Percentiles rank a stretch among this genome's conserved stretches.
Conservation (phyloP, 2,797 vertebrate species). For the Myotis pilosus region DNA sequence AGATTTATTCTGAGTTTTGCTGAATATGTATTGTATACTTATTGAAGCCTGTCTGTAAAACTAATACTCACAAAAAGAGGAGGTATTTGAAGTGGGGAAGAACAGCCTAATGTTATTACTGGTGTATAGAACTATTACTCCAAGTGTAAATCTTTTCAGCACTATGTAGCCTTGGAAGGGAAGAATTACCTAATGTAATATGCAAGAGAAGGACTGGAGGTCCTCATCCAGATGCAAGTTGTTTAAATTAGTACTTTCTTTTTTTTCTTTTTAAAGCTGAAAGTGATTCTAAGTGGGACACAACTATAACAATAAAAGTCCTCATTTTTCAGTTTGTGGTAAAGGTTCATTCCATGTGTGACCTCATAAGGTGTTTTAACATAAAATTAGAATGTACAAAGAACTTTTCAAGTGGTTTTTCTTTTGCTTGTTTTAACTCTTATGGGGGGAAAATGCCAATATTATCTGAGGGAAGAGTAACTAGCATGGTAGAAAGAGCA, state of each 20-base stretch:
- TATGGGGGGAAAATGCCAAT: background rate
- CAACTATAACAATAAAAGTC: slow-evolving; percentile 66
- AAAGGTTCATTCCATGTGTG: slow-evolving; percentile 53
- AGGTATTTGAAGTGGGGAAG: background rate
- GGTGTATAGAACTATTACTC: background rate
- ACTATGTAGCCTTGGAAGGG: background rate
- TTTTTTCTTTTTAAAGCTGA: slow-evolving; percentile 62
- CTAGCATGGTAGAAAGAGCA: background rate
- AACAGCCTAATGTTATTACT: background rate
- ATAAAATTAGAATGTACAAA: background rate
- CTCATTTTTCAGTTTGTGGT: slow-evolving; percentile 62
- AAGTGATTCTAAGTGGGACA: slow-evolving; percentile 73
- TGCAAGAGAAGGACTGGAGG: slow-evolving; percentile 34
- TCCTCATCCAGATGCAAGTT: slow-evolving; percentile 62
- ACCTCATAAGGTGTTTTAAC: slow-evolving; percentile 55
- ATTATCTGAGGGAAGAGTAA: background rate
- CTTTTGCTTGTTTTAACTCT: background rate
- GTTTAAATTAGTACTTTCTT: slow-evolving; percentile 77
- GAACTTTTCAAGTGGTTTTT: background rate
- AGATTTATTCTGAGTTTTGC: background rate
- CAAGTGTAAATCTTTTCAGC: slow-evolving; percentile 19
- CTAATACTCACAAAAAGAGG: background rate
- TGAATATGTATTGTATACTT: background rate
- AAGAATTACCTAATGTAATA: slow-evolving; percentile 51
- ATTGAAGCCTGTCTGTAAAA: background rate